Conservation (phyloP, 2,888 invertebrate species). For the Melanargia galathea region DNA sequence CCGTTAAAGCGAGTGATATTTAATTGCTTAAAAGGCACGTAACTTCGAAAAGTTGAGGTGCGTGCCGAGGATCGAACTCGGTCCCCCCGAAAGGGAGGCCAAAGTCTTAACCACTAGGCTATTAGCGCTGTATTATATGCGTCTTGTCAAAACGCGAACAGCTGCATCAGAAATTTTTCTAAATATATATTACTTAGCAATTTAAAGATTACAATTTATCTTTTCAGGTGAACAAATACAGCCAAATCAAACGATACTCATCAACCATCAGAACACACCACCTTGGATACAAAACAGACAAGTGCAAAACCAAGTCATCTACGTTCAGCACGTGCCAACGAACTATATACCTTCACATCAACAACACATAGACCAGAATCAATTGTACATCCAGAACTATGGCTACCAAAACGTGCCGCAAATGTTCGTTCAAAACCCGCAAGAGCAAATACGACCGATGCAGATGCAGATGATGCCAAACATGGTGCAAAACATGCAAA, state of each 20-base stretch:
- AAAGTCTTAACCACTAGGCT: too few species aligned
- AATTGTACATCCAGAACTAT: slow-evolving; percentile 64
- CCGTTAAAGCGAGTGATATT: too few species aligned
- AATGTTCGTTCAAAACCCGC: slow-evolving; percentile 52
- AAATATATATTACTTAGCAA: neutral
- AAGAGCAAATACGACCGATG: slow-evolving; percentile 44
- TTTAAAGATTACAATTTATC: neutral
- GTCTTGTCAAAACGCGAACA: too few species aligned
- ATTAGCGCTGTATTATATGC: too few species aligned
- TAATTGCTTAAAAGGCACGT: too few species aligned
- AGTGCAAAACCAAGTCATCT: slow-evolving; percentile 64
- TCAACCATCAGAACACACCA: slow-evolving; percentile 71
- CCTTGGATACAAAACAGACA: slow-evolving; percentile 72
- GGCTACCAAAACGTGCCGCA: slow-evolving; percentile 61
- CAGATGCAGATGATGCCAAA: slow-evolving; percentile 42
- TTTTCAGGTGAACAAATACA: slow-evolving; percentile 68
- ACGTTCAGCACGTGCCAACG: slow-evolving; percentile 68
- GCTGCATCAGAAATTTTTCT: too few species aligned
- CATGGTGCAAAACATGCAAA: slow-evolving; percentile 39
- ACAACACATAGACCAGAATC: slow-evolving; percentile 64
- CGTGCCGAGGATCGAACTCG: too few species aligned
- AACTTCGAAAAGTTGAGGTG: too few species aligned
- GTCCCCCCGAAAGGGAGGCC: too few species aligned
- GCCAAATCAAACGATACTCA: slow-evolving; percentile 64
- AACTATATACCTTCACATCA: slow-evolving; percentile 59